Evolutionary conservation across 1,140 invertebrate genomes (phyloP).

Genomic region (Zeugodacus cucurbitae): DNA sequence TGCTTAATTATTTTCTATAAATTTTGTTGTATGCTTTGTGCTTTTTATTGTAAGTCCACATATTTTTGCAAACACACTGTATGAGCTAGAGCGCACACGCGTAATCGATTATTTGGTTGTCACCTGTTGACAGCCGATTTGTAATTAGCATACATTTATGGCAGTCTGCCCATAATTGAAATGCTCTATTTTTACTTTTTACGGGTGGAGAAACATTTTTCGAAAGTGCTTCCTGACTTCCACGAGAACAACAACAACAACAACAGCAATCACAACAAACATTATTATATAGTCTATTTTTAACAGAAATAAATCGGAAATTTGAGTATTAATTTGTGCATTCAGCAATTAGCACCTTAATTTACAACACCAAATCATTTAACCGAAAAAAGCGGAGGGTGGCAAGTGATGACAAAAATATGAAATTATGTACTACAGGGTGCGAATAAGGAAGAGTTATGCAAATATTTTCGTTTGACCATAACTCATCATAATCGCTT

Average conservation of each 20-base stretch:
- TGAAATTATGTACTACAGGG: neutral
- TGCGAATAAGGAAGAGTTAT: neutral
- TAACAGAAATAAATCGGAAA: neutral
- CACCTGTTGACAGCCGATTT: neutral
- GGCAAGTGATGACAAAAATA: neutral
- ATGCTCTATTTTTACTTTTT: constrained; percentile 47
- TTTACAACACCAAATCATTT: neutral
- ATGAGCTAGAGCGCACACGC: neutral
- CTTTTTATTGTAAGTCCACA: neutral
- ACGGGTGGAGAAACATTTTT: constrained; percentile 40
- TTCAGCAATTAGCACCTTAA: neutral
- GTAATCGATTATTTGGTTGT: constrained; percentile 14
- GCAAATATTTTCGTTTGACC: neutral
- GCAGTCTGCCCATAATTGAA: constrained; percentile 43
- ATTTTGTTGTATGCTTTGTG: no score
- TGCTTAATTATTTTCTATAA: no score
- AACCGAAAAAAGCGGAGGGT: neutral
- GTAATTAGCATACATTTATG: neutral
- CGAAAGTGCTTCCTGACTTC: constrained; percentile 44
- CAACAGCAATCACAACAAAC: no score
- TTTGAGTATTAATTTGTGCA: neutral
- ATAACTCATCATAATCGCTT: no score
- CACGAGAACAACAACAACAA: neutral
- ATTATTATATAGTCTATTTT: no score
- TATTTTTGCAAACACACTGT: neutral